Conservation (phyloP, 2,888 invertebrate species). For the Nycteola revayana region DNA sequence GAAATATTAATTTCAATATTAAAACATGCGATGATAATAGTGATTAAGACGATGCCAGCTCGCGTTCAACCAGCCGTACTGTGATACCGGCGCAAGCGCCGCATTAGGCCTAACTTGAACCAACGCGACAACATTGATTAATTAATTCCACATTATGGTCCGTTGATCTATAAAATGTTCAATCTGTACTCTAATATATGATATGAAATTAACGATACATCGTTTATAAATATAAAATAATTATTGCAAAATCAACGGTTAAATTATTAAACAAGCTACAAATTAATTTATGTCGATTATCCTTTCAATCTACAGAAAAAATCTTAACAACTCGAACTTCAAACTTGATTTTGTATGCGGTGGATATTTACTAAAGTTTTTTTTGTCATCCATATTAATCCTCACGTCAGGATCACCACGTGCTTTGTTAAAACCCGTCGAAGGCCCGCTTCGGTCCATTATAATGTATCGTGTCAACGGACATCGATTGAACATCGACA, state of each 20-base stretch:
- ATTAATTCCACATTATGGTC: slow-evolving; percentile 58
- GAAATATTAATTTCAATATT: slow-evolving; percentile 73
- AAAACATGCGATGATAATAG: slow-evolving; percentile 62
- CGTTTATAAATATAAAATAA: slow-evolving; percentile 24
- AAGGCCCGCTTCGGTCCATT: slow-evolving; percentile 70
- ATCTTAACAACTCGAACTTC: slow-evolving; percentile 40
- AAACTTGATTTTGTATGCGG: slow-evolving; percentile 67
- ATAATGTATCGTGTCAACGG: slow-evolving; percentile 81
- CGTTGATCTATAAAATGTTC: slow-evolving; percentile 55
- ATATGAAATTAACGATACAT: slow-evolving; percentile 18
- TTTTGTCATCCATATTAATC: slow-evolving; percentile 79
- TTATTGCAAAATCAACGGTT: slow-evolving; percentile 26
- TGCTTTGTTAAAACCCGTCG: slow-evolving; percentile 79
- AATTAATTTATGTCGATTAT: slow-evolving; percentile 62
- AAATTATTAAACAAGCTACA: slow-evolving; percentile 48
- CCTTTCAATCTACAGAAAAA: slow-evolving; percentile 59
- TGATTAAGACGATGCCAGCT: slow-evolving; percentile 56
- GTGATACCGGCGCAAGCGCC: slow-evolving; percentile 56
- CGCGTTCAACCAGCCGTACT: slow-evolving; percentile 56
- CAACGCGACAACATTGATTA: slow-evolving; percentile 61
- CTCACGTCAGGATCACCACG: slow-evolving; percentile 78
- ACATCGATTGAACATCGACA: slow-evolving; percentile 80
- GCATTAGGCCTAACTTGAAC: slow-evolving; percentile 71
- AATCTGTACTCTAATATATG: slow-evolving; percentile 27
- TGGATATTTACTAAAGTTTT: slow-evolving; percentile 58